Evolutionary conservation across 2,888 invertebrate species (phyloP).

Genomic region (Crossocerus cetratus): DNA sequence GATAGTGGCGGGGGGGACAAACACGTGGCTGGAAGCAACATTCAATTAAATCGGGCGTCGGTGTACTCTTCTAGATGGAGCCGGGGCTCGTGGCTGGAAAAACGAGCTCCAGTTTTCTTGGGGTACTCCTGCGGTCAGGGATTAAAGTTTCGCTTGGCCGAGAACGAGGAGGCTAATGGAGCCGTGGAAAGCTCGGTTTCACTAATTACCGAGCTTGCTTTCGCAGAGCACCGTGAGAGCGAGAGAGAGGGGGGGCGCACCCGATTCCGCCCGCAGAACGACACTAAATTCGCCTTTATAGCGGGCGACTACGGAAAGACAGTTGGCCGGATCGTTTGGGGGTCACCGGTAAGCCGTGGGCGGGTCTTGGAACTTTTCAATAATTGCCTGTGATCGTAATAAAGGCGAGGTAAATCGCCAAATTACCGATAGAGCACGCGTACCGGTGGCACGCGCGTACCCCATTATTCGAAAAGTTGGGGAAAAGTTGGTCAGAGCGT

Average conservation of each 20-base stretch:
- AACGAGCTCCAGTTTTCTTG: neutral
- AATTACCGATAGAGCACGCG: conserved; percentile 68
- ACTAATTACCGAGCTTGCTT: conserved; percentile 26
- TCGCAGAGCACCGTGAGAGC: neutral
- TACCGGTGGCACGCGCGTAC: conserved; percentile 43
- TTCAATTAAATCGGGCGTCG: too few species aligned
- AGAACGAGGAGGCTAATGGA: conserved; percentile 22
- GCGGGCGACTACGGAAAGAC: conserved; percentile 19
- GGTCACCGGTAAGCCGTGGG: conserved; percentile 8
- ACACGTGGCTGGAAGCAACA: too few species aligned
- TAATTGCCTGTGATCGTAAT: conserved; percentile 69
- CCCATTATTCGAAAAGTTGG: conserved; percentile 71
- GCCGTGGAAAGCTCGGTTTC: conserved; percentile 24
- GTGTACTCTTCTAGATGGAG: too few species aligned
- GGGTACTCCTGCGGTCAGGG: neutral
- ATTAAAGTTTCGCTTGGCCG: neutral
- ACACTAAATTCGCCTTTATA: conserved; percentile 7
- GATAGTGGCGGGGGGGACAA: too few species aligned
- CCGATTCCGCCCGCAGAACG: conserved; percentile 16
- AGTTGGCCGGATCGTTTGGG: conserved; percentile 35
- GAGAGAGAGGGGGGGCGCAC: conserved; percentile 11
- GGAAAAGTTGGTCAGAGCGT: conserved; percentile 59
- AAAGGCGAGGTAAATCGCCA: conserved; percentile 65
- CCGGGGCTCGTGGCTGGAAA: neutral
- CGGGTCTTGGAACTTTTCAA: conserved; percentile 63